Evolutionary conservation across 2,888 invertebrate species (phyloP).

Genomic region (Heliconius hortense): DNA sequence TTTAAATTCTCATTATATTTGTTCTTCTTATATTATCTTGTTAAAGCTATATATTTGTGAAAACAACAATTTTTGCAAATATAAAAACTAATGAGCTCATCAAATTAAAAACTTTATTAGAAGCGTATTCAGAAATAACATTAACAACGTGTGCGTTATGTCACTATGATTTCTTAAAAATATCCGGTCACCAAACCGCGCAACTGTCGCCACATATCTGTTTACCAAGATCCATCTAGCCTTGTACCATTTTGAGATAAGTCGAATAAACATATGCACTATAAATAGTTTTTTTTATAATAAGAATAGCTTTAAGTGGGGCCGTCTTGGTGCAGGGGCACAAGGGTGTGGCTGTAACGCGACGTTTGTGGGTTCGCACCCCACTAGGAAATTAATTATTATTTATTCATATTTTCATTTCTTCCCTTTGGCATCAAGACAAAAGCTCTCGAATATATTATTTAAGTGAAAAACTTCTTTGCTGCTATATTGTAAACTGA

Average conservation of each 20-base stretch:
- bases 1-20: no score
- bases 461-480: no score
- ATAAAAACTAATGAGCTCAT: background rate
- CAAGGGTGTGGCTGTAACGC: no score
- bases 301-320: background rate
- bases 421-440: no score
- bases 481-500: no score
- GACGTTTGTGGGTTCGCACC: no score
- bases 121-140: slow-evolving; percentile 59
- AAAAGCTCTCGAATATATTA: no score
- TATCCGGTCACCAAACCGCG: slow-evolving; percentile 63
- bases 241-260: slow-evolving; percentile 65
- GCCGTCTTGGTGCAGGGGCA: no score
- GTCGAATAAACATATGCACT: slow-evolving; percentile 46
- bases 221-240: slow-evolving; percentile 65
- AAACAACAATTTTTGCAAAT: background rate
- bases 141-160: slow-evolving; percentile 54
- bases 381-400: no score
- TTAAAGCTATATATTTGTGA: background rate
- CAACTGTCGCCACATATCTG: slow-evolving; percentile 61
- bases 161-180: slow-evolving; percentile 66
- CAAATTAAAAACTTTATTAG: slow-evolving; percentile 25
- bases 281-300: slow-evolving; percentile 36
- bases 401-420: no score
- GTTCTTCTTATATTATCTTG: no score